These are phyloP conservation scores for Ophion ventricosus DNA, from an alignment of 2,888 invertebrate genomes.

Conservation along the genomic window DNA sequence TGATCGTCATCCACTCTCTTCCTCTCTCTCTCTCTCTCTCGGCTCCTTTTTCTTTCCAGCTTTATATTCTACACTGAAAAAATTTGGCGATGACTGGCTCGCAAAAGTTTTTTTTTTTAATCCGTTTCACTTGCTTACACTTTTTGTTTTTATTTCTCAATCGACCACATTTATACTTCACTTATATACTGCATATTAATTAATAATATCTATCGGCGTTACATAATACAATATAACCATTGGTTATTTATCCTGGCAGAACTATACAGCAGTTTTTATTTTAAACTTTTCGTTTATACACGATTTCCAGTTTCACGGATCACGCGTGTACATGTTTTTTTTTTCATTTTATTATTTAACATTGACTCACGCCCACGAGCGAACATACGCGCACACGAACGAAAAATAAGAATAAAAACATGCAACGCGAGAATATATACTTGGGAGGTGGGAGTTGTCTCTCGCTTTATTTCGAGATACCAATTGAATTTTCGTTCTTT, in stretches of 20 bases:
- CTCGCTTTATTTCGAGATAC: slow-evolving; percentile 23
- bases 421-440: slow-evolving; percentile 61
- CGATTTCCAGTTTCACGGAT: slow-evolving; percentile 76
- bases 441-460: slow-evolving; percentile 18
- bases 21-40: slow-evolving; percentile 58
- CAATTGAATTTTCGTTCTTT: slow-evolving; percentile 62
- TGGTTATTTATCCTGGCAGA: slow-evolving; percentile 78
- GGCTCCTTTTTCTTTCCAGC: slow-evolving; percentile 40
- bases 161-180: slow-evolving; percentile 62
- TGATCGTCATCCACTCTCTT: slow-evolving; percentile 21
- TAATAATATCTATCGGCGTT: slow-evolving; percentile 77
- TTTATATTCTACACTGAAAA: slow-evolving; percentile 69
- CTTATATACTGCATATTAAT: slow-evolving; percentile 59
- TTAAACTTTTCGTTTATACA: slow-evolving; percentile 54
- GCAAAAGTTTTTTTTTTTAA: slow-evolving; percentile 68
- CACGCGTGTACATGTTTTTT: slow-evolving; percentile 63
- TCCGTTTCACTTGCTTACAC: slow-evolving; percentile 28
- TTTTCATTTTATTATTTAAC: slow-evolving; percentile 56
- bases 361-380: slow-evolving; percentile 64
- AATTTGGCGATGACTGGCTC: slow-evolving; percentile 77
- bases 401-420: slow-evolving; percentile 45
- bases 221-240: slow-evolving; percentile 77
- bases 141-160: slow-evolving; percentile 7
- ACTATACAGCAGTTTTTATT: slow-evolving; percentile 76
- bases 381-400: slow-evolving; percentile 71